Evolutionary conservation across 2,113 vertebrate genomes (phyloP), one percentile per base, ranked within the genome.

Genomic region (Candoia aspera): DNA sequence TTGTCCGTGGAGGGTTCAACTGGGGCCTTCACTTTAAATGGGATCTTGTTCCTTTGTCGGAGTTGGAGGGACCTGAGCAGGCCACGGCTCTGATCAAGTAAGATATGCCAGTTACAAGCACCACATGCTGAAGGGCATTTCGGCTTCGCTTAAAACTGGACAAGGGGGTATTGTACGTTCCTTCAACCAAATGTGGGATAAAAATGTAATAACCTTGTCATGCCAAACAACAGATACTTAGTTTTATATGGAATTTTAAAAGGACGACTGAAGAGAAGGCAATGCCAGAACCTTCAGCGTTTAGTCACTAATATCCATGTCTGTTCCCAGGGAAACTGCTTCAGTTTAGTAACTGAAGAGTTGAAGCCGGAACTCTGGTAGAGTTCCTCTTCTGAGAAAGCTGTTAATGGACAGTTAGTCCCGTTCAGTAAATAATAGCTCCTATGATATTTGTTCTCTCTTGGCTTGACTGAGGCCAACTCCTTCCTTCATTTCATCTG

Each of bases 11-110:
- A 0, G 99, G 99, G 4, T 99, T 99, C 94, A 99, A 99, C 98
- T 99, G 99, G 99, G 99, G 99, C n/a, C 98, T 99, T 94, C 99
- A 99, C 97, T 99, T 99, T 96, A 99, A 99, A 84, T 99, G 99
- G 99, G 99, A 99, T 92, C 98, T 99, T 0, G 98, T 99, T 4
- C 99, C 99, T 6, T 93, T 98, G 8, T 95, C 98, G 0, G 98
- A 99, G 59, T 97, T 99, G 29, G 97, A 95, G 64, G 98, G 98
- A 24, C 97, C 98, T 0, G 97, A 98, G 2, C 98, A 98, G 92
- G 96, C 97, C 37, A 97, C 97, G 0, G 98, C 97, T 2, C 98
- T 98, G 0, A 99, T 99, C 97, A 98, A 97, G 99, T 99, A 97
- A 97, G 96, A 21, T 0, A 94, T 54, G 2, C 15, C 1, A 29